Conservation (phyloP, 2,888 invertebrate species). For the Lepidocyrtinus sp. region DNA sequence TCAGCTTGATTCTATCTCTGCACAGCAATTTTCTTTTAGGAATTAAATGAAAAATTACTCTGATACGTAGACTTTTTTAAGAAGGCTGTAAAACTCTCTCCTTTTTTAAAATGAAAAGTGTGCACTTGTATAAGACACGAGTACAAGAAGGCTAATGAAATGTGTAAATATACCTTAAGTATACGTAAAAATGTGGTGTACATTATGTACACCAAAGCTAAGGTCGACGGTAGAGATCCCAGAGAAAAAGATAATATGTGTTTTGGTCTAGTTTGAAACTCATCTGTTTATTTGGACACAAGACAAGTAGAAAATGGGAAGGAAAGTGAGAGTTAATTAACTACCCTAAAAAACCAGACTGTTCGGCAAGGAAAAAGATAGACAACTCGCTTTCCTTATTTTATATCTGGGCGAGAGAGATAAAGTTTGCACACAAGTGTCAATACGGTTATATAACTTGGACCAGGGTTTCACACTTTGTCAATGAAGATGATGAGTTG, state of each 20-base stretch:
- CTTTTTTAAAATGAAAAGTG: constrained; percentile 2
- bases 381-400: background rate
- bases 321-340: constrained; percentile 51
- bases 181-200: no score
- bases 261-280: constrained; percentile 7
- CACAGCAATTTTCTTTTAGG: background rate
- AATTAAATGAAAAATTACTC: constrained; percentile 12
- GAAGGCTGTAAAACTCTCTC: background rate
- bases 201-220: no score
- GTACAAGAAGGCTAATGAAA: background rate
- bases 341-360: constrained; percentile 49
- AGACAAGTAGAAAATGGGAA: constrained; percentile 10
- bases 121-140: no score
- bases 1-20: background rate
- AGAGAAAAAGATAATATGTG: no score
- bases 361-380: background rate
- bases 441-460: background rate
- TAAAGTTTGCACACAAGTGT: background rate
- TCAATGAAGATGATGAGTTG: constrained; percentile 17
- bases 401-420: background rate
- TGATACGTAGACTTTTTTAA: constrained; percentile 16
- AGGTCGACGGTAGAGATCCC: no score
- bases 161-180: no score
- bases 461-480: background rate
- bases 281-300: constrained; percentile 8